phyloP scores from a whole-genome alignment of 2,888 invertebrate species.

The Lingula anatina region DNA sequence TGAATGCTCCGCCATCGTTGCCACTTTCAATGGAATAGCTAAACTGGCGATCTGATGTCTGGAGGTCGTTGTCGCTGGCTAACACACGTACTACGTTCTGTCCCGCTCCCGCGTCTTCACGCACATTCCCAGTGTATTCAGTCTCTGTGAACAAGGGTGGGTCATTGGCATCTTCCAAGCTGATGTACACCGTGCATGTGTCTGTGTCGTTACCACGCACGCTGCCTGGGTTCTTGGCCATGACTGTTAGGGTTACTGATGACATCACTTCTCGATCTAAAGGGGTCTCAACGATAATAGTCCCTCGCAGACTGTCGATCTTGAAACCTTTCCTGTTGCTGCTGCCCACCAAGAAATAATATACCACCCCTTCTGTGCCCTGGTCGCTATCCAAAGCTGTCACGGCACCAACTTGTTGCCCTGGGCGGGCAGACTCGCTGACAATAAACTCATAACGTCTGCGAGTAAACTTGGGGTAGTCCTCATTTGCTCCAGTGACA shows the following conservation, averaged over 20 bases:
- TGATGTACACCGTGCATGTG: slow-evolving; percentile 87
- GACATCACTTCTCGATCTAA: slow-evolving; percentile 37
- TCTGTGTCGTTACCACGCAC: slow-evolving; percentile 93
- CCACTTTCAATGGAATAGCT: slow-evolving; percentile 31
- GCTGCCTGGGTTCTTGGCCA: slow-evolving; percentile 91
- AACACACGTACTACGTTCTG: slow-evolving; percentile 78
- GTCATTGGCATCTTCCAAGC: slow-evolving; percentile 93
- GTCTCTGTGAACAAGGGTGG: slow-evolving; percentile 85
- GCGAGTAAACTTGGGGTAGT: slow-evolving; percentile 30
- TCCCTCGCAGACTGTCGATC: slow-evolving; percentile 74
- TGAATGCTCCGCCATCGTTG: slow-evolving; percentile 23
- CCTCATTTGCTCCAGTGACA: slow-evolving; percentile 41
- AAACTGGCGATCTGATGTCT: slow-evolving; percentile 28
- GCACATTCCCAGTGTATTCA: slow-evolving; percentile 70
- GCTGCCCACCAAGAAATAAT: slow-evolving; percentile 86
- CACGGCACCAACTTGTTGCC: slow-evolving; percentile 28
- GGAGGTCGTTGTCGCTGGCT: slow-evolving; percentile 59
- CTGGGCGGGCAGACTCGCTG: slow-evolving; percentile 34
- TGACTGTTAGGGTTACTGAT: slow-evolving; percentile 64
- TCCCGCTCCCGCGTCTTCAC: slow-evolving; percentile 80
- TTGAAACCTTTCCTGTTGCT: slow-evolving; percentile 88
- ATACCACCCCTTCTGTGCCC: slow-evolving; percentile 58
- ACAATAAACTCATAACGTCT: slow-evolving; percentile 29
- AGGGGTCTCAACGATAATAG: slow-evolving; percentile 69
- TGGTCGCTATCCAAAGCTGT: slow-evolving; percentile 34